phyloP scores from a whole-genome alignment of 2,888 invertebrate genomes.

The Caenorhabditis auriculariae region DNA sequence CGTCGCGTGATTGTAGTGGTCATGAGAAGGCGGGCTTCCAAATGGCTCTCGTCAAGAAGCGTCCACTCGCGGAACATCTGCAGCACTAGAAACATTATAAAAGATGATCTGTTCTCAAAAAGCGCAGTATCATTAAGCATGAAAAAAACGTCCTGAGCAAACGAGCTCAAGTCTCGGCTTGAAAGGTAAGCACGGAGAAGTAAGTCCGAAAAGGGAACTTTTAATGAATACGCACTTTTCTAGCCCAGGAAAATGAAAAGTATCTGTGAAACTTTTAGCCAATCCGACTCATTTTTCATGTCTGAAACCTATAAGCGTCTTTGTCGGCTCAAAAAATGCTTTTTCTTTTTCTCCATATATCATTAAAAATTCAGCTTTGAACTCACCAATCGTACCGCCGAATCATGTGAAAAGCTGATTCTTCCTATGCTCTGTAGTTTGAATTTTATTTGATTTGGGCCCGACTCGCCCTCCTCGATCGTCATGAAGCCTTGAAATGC shows the following conservation, averaged over 20 bases:
- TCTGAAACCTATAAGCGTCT: too few species aligned
- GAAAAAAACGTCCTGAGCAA: too few species aligned
- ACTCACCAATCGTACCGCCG: slow-evolving; percentile 55
- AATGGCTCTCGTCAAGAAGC: slow-evolving; percentile 53
- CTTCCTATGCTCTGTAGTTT: slow-evolving; percentile 51
- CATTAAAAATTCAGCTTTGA: background rate
- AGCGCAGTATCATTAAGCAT: background rate
- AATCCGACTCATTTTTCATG: too few species aligned
- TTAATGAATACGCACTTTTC: too few species aligned
- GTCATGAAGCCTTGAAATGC: slow-evolving; percentile 54
- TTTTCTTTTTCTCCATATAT: too few species aligned
- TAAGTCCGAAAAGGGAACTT: too few species aligned
- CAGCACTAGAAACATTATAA: slow-evolving; percentile 2
- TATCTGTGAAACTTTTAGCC: too few species aligned
- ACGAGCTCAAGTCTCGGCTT: too few species aligned
- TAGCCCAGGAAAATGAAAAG: too few species aligned
- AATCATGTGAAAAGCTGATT: slow-evolving; percentile 60
- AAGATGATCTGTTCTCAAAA: slow-evolving; percentile 2
- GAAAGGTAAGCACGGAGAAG: too few species aligned
- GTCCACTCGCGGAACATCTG: slow-evolving; percentile 63
- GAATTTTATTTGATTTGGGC: slow-evolving; percentile 53
- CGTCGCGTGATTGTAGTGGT: slow-evolving; percentile 52
- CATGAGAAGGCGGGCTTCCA: slow-evolving; percentile 59
- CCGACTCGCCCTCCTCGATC: slow-evolving; percentile 54
- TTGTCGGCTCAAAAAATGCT: too few species aligned